Evolutionary conservation across 1,140 invertebrate species (phyloP).

Genomic region (Lutraria rhynchaena): DNA sequence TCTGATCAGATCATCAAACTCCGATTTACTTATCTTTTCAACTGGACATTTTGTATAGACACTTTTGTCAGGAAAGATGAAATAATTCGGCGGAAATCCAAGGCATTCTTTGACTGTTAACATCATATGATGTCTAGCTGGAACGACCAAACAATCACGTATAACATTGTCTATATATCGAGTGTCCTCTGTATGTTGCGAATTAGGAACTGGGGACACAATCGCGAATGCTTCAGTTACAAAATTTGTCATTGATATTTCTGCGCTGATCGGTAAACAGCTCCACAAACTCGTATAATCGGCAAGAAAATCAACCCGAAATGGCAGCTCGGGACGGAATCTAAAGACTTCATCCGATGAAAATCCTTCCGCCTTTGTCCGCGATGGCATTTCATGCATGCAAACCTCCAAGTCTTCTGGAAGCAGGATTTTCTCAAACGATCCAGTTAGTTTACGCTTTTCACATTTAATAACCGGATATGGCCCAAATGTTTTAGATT

Average conservation of each 20-base stretch:
- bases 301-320: slow-evolving; percentile 50
- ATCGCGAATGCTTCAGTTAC: slow-evolving; percentile 45
- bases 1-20: slow-evolving; percentile 43
- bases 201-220: slow-evolving; percentile 43
- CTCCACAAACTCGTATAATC: slow-evolving; percentile 48
- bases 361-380: slow-evolving; percentile 45
- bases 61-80: slow-evolving; percentile 53
- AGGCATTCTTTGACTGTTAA: slow-evolving; percentile 53
- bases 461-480: slow-evolving; percentile 44
- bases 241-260: slow-evolving; percentile 50
- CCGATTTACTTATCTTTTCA: slow-evolving; percentile 45
- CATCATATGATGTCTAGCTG: slow-evolving; percentile 45
- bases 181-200: neutral
- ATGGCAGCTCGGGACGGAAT: slow-evolving; percentile 42
- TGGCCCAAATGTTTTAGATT: slow-evolving; percentile 38
- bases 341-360: slow-evolving; percentile 45
- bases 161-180: slow-evolving; percentile 41
- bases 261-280: slow-evolving; percentile 52
- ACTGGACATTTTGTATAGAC: slow-evolving; percentile 27
- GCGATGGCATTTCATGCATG: slow-evolving; percentile 43
- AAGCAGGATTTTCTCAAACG: slow-evolving; percentile 46
- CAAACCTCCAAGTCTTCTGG: slow-evolving; percentile 51
- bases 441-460: slow-evolving; percentile 12
- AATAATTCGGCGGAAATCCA: slow-evolving; percentile 53
- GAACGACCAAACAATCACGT: slow-evolving; percentile 46